Evolutionary conservation across 2,113 vertebrate genomes (phyloP), one percentile per base, ranked within the genome.

Genomic region (Penelope pileata): DNA sequence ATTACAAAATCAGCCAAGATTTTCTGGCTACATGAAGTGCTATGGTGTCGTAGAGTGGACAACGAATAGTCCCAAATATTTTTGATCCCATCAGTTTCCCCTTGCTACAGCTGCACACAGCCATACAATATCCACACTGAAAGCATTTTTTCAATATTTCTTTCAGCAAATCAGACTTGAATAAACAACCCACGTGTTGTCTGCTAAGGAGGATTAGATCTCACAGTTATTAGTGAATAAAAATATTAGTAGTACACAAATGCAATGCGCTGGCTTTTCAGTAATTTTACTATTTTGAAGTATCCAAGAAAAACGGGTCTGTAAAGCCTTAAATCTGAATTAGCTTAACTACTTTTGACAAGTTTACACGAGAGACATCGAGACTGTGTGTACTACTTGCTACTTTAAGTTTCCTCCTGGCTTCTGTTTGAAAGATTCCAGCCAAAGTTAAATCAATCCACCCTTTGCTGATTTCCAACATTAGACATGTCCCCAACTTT

Each of bases 371-470:
- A 96, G 97, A 83, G 80, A 83, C 82, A 96, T 83, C 42, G 92
- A 97, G 91, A 95, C 96, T 97, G 97, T 94, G 88, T 68, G 83
- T 86, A 74, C 80, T 92, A 94, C 95, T 98, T 89, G 91, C 94
- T 96, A 91, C 94, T 96, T 93, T 90, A 96, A 97, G 92, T 97
- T 98, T 96, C 64, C 18, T 95, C 94, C 92, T 95, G 95, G 96
- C 88, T 97, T 96, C 96, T 96, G 95, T 96, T 93, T 93, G 97
- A 97, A 97, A 98, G 97, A 96, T 97, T 98, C 97, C 91, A 94
- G 96, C 97, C 97, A 97, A 98, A 98, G 97, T 98, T 96, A 98
- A 98, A 98, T 98, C 97, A 98, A 98, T 97, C 98, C 97, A 95
- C 97, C 97, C 98, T 98, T 95, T 98, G 45, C 94, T 97, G 98